Percentiles rank a stretch among this genome's conserved stretches.
phyloP scores from a whole-genome alignment of 2,797 vertebrate genomes.

The Martes flavigula region DNA sequence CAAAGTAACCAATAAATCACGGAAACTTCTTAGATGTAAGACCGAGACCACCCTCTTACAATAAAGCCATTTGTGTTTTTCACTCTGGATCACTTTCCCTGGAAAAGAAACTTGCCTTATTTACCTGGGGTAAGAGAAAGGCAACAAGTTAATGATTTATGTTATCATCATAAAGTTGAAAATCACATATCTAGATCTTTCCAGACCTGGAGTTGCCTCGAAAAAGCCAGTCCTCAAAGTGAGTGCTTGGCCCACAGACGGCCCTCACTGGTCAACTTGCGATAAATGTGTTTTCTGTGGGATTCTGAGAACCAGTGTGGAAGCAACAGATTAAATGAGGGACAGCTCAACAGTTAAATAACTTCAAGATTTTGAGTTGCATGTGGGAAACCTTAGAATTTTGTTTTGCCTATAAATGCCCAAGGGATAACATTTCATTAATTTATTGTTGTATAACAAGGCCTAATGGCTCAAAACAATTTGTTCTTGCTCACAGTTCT shows the following conservation, averaged over 20 bases:
- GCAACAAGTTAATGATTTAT: not conserved
- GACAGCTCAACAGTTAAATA: not conserved
- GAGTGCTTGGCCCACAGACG: not conserved
- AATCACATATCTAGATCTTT: not conserved
- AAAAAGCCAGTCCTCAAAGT: not conserved
- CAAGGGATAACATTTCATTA: not conserved
- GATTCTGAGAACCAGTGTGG: not conserved
- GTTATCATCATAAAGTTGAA: not conserved
- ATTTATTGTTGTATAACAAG: not conserved
- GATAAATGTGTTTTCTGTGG: not conserved
- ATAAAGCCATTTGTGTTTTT: not conserved
- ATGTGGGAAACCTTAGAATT: not conserved
- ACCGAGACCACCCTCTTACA: not conserved
- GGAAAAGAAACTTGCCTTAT: not conserved
- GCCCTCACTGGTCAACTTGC: not conserved
- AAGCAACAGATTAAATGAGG: not conserved
- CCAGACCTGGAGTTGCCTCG: not conserved
- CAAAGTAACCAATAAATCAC: constrained; percentile 18
- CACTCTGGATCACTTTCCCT: not conserved
- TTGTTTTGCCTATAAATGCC: not conserved
- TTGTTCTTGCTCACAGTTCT: not conserved
- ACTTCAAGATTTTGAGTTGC: not conserved
- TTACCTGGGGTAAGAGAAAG: not conserved
- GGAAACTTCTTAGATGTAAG: not conserved
- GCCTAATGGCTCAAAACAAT: not conserved